Conservation (phyloP, 2,888 invertebrate genomes). For the Alloscopus bannaensis region DNA sequence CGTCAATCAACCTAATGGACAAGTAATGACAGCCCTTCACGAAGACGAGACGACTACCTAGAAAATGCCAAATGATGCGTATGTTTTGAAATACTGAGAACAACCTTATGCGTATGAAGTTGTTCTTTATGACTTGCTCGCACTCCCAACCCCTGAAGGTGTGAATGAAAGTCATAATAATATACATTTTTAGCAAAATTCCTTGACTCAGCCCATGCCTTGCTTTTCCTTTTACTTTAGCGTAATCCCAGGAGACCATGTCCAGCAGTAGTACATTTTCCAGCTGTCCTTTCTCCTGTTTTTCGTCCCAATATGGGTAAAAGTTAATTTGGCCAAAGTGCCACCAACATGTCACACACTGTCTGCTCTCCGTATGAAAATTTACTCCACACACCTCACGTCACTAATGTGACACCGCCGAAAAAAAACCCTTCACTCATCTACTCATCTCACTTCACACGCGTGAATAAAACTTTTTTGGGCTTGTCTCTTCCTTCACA, state of each 20-base stretch:
- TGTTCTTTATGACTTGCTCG: no score
- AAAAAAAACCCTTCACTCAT: no score
- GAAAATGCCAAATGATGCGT: no score
- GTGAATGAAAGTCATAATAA: no score
- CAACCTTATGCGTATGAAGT: no score
- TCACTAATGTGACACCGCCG: slow-evolving; percentile 22
- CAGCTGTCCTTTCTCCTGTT: background rate
- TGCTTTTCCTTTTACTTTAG: no score
- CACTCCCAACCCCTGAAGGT: no score
- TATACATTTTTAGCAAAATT: background rate
- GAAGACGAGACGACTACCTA: slow-evolving; percentile 27
- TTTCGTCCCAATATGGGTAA: no score
- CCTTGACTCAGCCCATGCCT: background rate
- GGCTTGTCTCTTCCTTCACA: slow-evolving; percentile 1
- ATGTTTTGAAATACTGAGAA: no score
- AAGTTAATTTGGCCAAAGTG: slow-evolving; percentile 3
- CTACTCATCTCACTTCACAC: slow-evolving; percentile 12
- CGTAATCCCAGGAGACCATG: no score
- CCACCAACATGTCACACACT: slow-evolving; percentile 14
- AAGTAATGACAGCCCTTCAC: slow-evolving; percentile 42
- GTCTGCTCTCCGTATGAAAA: background rate
- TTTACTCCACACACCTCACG: slow-evolving; percentile 3
- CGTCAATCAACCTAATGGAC: slow-evolving; percentile 56
- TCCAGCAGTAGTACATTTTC: no score
- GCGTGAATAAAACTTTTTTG: slow-evolving; percentile 4